These are phyloP conservation scores for Tortricodes alternella DNA, from an alignment of 2,888 invertebrate genomes.

Conservation along the genomic window DNA sequence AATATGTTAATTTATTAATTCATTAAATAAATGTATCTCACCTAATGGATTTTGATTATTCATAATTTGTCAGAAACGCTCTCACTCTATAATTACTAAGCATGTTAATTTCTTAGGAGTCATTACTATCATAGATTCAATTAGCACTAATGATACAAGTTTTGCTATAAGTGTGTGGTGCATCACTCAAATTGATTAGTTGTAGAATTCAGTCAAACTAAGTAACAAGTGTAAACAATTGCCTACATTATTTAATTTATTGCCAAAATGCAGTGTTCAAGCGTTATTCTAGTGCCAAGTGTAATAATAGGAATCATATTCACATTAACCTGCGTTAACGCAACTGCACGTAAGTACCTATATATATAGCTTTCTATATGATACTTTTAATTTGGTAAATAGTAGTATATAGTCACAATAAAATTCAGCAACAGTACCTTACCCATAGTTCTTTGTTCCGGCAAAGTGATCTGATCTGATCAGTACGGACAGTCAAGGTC, in stretches of 20 bases:
- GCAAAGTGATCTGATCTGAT: too few relatives aligned
- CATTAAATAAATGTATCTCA: background rate
- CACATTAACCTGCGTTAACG: background rate
- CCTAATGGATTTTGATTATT: background rate
- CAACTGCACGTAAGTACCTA: conserved; percentile 22
- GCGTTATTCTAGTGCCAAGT: background rate
- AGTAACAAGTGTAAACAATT: background rate
- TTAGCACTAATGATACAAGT: conserved; percentile 6
- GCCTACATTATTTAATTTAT: background rate
- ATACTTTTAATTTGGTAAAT: too few relatives aligned
- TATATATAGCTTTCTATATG: too few relatives aligned
- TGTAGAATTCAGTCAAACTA: background rate
- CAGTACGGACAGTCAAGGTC: too few relatives aligned
- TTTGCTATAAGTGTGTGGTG: conserved; percentile 5
- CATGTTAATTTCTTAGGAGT: background rate
- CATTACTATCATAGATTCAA: background rate
- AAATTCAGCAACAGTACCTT: too few relatives aligned
- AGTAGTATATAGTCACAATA: too few relatives aligned
- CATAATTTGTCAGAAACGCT: background rate
- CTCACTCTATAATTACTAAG: background rate
- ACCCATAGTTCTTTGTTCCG: too few relatives aligned
- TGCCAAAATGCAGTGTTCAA: conserved; percentile 13
- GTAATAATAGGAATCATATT: background rate
- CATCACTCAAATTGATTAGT: background rate
- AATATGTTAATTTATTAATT: too few relatives aligned